Percentiles rank a stretch among this genome's conserved stretches.
phyloP scores from a whole-genome alignment of 2,797 vertebrate species.

The Coendou prehensilis region DNA sequence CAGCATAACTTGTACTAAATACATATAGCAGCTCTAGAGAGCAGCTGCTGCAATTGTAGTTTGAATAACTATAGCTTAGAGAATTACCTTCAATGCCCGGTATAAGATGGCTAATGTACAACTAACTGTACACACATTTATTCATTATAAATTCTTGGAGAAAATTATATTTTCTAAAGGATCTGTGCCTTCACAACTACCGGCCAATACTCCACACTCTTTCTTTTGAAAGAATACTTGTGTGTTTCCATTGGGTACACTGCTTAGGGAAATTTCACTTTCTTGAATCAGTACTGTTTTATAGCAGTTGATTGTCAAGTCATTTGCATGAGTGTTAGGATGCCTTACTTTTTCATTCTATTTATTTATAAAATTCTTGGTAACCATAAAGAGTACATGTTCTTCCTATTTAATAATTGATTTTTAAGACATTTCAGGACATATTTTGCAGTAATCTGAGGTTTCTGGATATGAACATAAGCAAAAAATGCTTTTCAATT shows the following conservation, averaged over 20 bases:
- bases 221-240: slow-evolving; percentile 45
- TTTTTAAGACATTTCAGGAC: background rate
- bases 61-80: background rate
- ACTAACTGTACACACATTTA: background rate
- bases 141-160: background rate
- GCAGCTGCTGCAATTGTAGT: background rate
- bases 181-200: background rate
- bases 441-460: background rate
- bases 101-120: background rate
- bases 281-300: background rate
- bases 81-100: background rate
- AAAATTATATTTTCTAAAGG: background rate
- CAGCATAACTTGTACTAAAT: background rate
- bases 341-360: background rate
- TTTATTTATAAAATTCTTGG: slow-evolving; percentile 40
- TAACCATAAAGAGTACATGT: background rate
- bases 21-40: background rate
- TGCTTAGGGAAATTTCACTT: background rate
- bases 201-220: background rate
- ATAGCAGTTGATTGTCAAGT: background rate
- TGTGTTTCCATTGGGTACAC: background rate
- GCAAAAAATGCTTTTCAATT: background rate
- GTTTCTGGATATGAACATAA: slow-evolving; percentile 17
- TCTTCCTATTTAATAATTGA: background rate
- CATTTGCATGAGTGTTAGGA: background rate